Base-by-base conservation (phyloP, 2,888 invertebrate species). In the Andricus curvator region DNA sequence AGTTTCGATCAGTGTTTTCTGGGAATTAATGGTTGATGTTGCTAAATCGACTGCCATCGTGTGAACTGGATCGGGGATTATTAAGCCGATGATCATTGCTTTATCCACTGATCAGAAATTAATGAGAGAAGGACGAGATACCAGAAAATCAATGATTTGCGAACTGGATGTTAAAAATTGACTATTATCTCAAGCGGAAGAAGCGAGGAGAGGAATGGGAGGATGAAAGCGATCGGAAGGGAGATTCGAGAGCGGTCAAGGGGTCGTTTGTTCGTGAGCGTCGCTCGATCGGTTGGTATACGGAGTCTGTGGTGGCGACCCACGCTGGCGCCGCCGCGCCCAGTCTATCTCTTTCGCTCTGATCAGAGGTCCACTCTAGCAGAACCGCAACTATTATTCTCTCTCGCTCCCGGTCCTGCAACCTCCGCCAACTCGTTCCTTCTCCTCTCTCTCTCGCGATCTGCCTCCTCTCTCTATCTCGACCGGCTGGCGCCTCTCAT, bases 321-420 rank as follows among this genome's bases (percentile, higher is more conserved):
- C 92, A 91, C 91, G 91, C 91, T 91, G 91, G 92, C 92, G 91
- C 91, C 91, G 89, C 88, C 89, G 90, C 90, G 85, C 70, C 80
- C 77, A 81, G 82, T 83, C 79, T 81, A 68, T 84, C 82, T 79
- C 80, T 51, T 84, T 84, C 83, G 82, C 83, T 86, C 56, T 60
- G 65, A 41, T 78, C 51, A 78, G 51, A 25, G 64, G 64, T 51
- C 13, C 51, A 33, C 67, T 79, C 68, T 67, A 62, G 64, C 77
- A 65, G 77, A 77, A 80, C 60, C 78, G 60, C 80, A 67, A 80
- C 68, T 82, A 78, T 70, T 78, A 76, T 77, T 80, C 80, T 70
- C 81, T 76, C 84, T 74, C 79, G 66, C 56, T 76, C 65, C 51
- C 80, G 56, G 66, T 81, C 80, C 81, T 81, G 78, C 82, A 80